phyloP scores from a whole-genome alignment of 2,888 invertebrate species.

The Agonopterix arenella region DNA sequence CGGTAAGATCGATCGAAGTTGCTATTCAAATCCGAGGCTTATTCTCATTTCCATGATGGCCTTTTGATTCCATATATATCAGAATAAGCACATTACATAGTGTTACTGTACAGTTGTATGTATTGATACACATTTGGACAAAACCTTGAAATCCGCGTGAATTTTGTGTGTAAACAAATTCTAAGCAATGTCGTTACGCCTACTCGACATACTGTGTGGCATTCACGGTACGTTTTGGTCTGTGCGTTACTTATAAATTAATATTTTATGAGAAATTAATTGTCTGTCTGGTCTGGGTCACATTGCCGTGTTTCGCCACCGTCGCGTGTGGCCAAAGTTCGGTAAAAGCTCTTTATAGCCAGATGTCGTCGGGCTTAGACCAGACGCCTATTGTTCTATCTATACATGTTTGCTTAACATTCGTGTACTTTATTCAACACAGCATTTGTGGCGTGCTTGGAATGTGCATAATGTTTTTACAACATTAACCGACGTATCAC shows the following conservation, averaged over 20 bases:
- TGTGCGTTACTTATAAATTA: not conserved
- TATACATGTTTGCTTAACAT: constrained; percentile 22
- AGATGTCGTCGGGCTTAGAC: constrained; percentile 29
- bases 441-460: not conserved
- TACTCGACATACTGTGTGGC: constrained; percentile 9
- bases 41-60: constrained; percentile 27
- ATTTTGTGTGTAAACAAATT: constrained; percentile 8
- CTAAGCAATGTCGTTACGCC: constrained; percentile 19
- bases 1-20: constrained; percentile 9
- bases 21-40: constrained; percentile 19
- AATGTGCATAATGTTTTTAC: not conserved
- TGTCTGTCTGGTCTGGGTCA: constrained; percentile 22
- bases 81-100: not conserved
- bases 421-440: constrained; percentile 13
- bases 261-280: too few relatives aligned
- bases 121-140: constrained; percentile 2
- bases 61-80: constrained; percentile 26
- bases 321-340: constrained; percentile 32
- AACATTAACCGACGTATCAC: too few relatives aligned
- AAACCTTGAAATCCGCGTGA: constrained; percentile 5
- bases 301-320: constrained; percentile 17
- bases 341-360: constrained; percentile 31
- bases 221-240: constrained; percentile 2
- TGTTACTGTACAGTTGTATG: not conserved
- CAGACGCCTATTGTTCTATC: constrained; percentile 27